Conservation (phyloP, 1,140 invertebrate genomes). For the Muscidifurax raptorellus region DNA sequence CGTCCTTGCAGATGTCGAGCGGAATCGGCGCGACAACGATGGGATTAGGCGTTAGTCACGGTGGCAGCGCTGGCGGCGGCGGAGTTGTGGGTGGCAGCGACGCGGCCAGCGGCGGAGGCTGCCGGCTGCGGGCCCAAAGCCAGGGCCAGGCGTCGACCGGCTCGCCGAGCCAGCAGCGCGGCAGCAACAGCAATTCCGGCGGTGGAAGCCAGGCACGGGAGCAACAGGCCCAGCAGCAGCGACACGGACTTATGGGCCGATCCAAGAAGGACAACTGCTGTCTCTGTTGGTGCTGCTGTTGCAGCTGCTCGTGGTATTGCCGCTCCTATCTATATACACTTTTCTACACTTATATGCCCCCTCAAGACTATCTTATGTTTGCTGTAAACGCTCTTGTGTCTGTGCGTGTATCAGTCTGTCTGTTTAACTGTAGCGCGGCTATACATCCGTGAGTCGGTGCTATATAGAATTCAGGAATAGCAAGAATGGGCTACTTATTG, state of each 20-base stretch:
- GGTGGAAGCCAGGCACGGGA: conserved; percentile 56
- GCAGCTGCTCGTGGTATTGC: conserved; percentile 83
- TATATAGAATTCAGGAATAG: not conserved
- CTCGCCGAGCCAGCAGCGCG: conserved; percentile 55
- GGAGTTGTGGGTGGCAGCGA: conserved; percentile 9
- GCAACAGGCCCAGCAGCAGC: conserved; percentile 59
- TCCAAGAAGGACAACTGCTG: conserved; percentile 78
- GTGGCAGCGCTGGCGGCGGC: conserved; percentile 61
- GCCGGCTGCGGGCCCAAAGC: conserved; percentile 47
- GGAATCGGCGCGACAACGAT: conserved; percentile 73
- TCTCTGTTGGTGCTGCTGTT: conserved; percentile 83
- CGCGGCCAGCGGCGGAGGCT: conserved; percentile 52
- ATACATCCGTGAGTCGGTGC: not conserved
- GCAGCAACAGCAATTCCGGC: conserved; percentile 50
- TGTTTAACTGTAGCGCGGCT: not conserved
- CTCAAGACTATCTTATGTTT: conserved; percentile 49
- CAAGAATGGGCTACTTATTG: no score
- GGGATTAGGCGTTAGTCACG: conserved; percentile 73
- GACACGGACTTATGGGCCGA: conserved; percentile 68
- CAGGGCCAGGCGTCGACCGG: conserved; percentile 45
- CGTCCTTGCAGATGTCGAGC: conserved; percentile 68
- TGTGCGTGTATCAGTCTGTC: no score
- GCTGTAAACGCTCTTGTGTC: not conserved
- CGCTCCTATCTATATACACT: conserved; percentile 55
- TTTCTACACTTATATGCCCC: no score